Evolutionary conservation across 2,113 vertebrate genomes (phyloP), one percentile per base, ranked within the genome.

Genomic region (Oryzias melastigma): DNA sequence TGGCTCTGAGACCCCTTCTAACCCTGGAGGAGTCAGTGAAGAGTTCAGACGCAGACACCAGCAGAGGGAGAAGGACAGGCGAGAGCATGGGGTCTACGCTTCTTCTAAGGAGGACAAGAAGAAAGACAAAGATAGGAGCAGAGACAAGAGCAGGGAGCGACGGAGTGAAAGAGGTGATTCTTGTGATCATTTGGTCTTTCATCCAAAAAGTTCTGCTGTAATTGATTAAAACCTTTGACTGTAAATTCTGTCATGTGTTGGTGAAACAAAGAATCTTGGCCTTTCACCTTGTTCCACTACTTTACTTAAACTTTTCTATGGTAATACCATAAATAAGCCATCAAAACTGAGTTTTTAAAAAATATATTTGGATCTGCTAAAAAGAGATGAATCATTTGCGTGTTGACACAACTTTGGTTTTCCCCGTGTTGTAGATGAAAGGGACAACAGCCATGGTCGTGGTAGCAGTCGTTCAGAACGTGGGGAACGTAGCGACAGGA

Each of bases 11-110:
- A 98, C 97, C 0, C 97, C 97, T 0, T 96, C 97, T 19, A 95
- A 96, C 71, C 94, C 97, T 0, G 97, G 97, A 25, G 97, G 97
- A 1, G 97, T 99, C 48, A 99, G 95, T 0, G 95, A 98, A 71
- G 97, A 98, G 80, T 99, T 98, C 65, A 91, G 91, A 81, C 93
- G 92, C 56, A 93, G 91, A 74, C 93, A 93, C 83, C 92, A 96
- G 73, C 96, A 98, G 81, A 92, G 97, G 59, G 96, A 98, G 65
- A 92, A 87, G 62, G 96, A 98, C 16, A 88, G 94, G 4, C 93
- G 96, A 10, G 96, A 97, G 17, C 97, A 98, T 0, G 96, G 96
- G 2, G 95, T 99, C 35, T 98, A 94, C 18, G 95, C 95, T 0
- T 98, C 97, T 0, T 98, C 97, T 58, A 98, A 97, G 84, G 97